Percentiles rank a stretch among this genome's conserved stretches.
phyloP scores from a whole-genome alignment of 2,113 vertebrate species.

The Lepus europaeus region DNA sequence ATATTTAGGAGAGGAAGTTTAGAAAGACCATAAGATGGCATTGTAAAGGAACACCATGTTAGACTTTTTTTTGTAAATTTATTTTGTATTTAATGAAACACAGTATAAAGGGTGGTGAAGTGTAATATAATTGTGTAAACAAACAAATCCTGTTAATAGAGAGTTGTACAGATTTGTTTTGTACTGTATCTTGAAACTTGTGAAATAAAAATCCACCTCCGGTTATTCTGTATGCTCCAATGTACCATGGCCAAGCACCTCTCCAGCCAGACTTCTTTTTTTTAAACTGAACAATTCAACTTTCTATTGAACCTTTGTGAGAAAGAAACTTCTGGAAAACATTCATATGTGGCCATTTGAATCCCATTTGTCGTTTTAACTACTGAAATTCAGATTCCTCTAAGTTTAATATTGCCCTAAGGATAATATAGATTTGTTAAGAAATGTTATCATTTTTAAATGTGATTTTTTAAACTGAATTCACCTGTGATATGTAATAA shows the following conservation, averaged over 20 bases:
- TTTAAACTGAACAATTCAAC: neutral
- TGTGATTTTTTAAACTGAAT: neutral
- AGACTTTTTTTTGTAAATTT: slow-evolving; percentile 89
- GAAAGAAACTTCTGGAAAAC: slow-evolving; percentile 46
- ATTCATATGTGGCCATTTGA: neutral
- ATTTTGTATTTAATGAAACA: slow-evolving; percentile 90
- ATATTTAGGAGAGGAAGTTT: slow-evolving; percentile 77
- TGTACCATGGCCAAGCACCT: slow-evolving; percentile 55
- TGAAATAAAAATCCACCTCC: slow-evolving; percentile 91
- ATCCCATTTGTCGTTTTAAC: slow-evolving; percentile 51
- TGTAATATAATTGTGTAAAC: slow-evolving; percentile 92
- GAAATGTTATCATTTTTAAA: slow-evolving; percentile 1
- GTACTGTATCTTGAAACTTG: slow-evolving; percentile 92
- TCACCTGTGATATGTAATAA: neutral
- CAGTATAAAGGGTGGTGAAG: slow-evolving; percentile 89
- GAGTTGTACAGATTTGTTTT: slow-evolving; percentile 92
- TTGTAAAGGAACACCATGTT: slow-evolving; percentile 84
- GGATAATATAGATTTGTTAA: neutral
- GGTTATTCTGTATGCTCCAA: slow-evolving; percentile 83
- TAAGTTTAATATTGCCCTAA: neutral
- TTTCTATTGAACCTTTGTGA: slow-evolving; percentile 14
- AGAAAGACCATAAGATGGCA: slow-evolving; percentile 80
- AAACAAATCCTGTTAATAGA: slow-evolving; percentile 92
- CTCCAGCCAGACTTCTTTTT: neutral
- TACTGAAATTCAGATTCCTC: slow-evolving; percentile 40